Evolutionary conservation across 53 echinoderm and acorn worm genomes (phyloP), one percentile per base, ranked within the genome.

Genomic region (Hippasteria phrygiana): DNA sequence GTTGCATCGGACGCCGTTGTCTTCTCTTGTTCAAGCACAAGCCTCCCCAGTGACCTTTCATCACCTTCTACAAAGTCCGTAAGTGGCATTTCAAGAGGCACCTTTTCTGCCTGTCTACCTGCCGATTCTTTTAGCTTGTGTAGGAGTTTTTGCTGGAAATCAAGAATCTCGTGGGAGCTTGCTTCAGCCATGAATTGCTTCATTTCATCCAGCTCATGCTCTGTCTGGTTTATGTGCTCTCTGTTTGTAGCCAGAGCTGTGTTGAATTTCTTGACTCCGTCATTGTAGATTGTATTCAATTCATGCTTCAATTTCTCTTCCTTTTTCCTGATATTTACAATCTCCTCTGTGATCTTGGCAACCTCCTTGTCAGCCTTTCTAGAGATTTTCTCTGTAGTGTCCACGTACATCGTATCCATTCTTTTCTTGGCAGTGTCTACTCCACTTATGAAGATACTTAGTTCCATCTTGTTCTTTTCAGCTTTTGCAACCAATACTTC

Each of bases 331-430:
- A 71, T 45, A 13, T 34, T 35, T 14, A n/a, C n/a, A n/a, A n/a
- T n/a, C n/a, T n/a, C n/a, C n/a, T n/a, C n/a, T n/a, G n/a, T n/a
- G n/a, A n/a, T n/a, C n/a, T n/a, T n/a, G n/a, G 55, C 73, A 55
- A 72, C 46, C 55, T 87, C 42, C 36, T 56, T 51, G 1, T 71
- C 39, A 27, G 73, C 73, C 41, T 72, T 27, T 38, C 26, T 72
- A 39, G 36, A 54, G 71, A 71, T 87, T 87, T 87, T 87, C 55
- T 72, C 38, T 16, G n/a, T 53, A 27, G 56, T 73, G 6, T 64
- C 31, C 26, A 8, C 64, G 8, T 31, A 66, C 36, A 29, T 43
- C 6, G 43, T 26, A 17, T 66, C 42, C 27, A 82, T 43, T 14
- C 47, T 73, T 31, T 48, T 54, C 26, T 47, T 6, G 20, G 51